Base-by-base conservation (phyloP, 2,797 vertebrate genomes). In the Huso huso region DNA sequence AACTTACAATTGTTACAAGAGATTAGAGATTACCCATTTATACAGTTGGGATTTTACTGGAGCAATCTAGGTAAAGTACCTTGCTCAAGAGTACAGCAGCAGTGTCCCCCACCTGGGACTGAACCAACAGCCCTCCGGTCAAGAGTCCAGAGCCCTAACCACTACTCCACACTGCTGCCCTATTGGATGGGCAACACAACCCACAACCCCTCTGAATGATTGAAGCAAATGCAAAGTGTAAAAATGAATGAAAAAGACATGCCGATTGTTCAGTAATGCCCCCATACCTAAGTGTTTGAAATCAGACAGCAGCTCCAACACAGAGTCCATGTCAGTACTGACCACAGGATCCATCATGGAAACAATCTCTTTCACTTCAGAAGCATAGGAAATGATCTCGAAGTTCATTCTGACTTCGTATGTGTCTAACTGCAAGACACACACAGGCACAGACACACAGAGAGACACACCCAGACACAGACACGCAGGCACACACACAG, bases 341-440 rank as follows among this genome's bases (percentile, higher is more conserved):
- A 10, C 12, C 8, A 10, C 10, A 0, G 1, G 0, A 0, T 89
- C 7, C 0, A 0, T 58, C 71, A 92, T 86, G 68, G 59, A 64
- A 2, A 93, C 70, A 12, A 92, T 77, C 60, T 80, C 65, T 59
- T 23, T 81, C 6, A 76, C 67, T 12, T 79, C 7, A 0, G 82
- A 89, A 69, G 92, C 93, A 23, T 90, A 93, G 2, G 93, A 94
- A 76, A 90, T 59, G 5, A 95, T 72, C 1, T 84, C 86, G 57
- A 89, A 93, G 49, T 74, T 88, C 61, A 93, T 75, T 69, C 81
- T 73, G 10, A 91, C 83, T 55, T 92, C 91, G 18, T 93, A 94
- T 72, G 89, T 92, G 58, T 86, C 87, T 71, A 94, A 65, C 92
- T 94, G 63, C 11, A 74, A 69, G 61, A 12, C 57, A 61, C 68